phyloP scores from a whole-genome alignment of 2,797 vertebrate species.

The Takifugu ocellatus region DNA sequence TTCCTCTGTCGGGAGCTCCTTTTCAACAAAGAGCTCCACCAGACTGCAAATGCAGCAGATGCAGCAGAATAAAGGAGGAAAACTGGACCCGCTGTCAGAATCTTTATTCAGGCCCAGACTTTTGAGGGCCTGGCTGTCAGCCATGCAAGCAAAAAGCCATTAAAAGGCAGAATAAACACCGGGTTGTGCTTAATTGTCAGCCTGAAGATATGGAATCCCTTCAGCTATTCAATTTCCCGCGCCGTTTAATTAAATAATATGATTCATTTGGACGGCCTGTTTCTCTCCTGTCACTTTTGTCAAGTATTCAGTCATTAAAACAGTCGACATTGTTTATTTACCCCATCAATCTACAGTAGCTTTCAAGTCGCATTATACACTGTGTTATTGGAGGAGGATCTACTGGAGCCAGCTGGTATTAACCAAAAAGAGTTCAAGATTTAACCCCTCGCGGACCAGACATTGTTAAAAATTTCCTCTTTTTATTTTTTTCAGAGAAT shows the following conservation, averaged over 20 bases:
- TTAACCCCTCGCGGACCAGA: neutral
- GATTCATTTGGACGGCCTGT: neutral
- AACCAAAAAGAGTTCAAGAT: conserved; percentile 1
- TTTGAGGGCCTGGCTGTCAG: conserved; percentile 49
- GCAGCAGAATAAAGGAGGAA: conserved; percentile 35
- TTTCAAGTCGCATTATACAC: conserved; percentile 9
- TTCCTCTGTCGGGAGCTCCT: conserved; percentile 33
- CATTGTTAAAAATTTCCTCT: conserved; percentile 14
- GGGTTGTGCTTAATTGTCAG: conserved; percentile 36
- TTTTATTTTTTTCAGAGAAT: conserved; percentile 21
- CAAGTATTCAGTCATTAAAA: conserved; percentile 27
- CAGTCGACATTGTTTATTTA: conserved; percentile 13
- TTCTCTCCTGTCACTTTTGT: conserved; percentile 7
- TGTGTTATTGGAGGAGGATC: neutral
- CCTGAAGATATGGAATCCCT: conserved; percentile 23
- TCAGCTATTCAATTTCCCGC: conserved; percentile 26
- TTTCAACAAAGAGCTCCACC: conserved; percentile 48
- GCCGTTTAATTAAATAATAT: conserved; percentile 12
- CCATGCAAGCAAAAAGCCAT: conserved; percentile 46
- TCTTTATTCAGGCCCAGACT: conserved; percentile 50
- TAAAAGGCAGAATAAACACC: conserved; percentile 50
- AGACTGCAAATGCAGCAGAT: conserved; percentile 45
- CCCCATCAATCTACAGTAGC: neutral
- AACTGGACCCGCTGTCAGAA: conserved; percentile 43
- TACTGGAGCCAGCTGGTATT: neutral